Evolutionary conservation across 2,113 vertebrate genomes (phyloP).

Genomic region (Synodontis membranacea): DNA sequence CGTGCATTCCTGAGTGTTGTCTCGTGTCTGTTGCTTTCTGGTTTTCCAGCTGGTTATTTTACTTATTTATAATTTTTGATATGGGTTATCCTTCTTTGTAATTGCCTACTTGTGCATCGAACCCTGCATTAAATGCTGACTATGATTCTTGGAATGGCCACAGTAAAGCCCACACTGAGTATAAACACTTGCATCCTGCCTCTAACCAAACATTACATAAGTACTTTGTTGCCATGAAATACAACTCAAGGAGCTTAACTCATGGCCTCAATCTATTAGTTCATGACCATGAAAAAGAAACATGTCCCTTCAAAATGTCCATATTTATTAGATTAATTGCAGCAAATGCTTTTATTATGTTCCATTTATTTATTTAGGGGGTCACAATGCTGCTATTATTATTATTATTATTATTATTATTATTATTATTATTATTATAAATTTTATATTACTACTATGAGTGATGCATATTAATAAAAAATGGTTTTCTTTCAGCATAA

Average conservation of each 20-base stretch:
- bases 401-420: not conserved
- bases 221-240: not conserved
- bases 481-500: not conserved
- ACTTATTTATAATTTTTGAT: not conserved
- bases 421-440: not conserved
- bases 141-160: conserved; percentile 1
- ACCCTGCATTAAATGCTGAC: not conserved
- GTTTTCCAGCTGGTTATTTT: not conserved
- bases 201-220: not conserved
- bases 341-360: not conserved
- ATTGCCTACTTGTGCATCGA: not conserved
- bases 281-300: not conserved
- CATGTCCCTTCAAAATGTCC: not conserved
- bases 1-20: too few relatives aligned
- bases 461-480: not conserved
- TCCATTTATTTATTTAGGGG: not conserved
- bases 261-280: not conserved
- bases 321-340: not conserved
- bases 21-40: not conserved
- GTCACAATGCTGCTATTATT: not conserved
- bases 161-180: not conserved
- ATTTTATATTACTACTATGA: not conserved
- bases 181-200: not conserved
- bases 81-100: not conserved
- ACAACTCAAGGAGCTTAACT: not conserved